A percentile compares a stretch with the other conserved stretches of the same genome.
Evolutionary conservation across 37 sponge, comb jelly and placozoan genomes (phyloP).

Genomic region (Lycopodina hypogea): DNA sequence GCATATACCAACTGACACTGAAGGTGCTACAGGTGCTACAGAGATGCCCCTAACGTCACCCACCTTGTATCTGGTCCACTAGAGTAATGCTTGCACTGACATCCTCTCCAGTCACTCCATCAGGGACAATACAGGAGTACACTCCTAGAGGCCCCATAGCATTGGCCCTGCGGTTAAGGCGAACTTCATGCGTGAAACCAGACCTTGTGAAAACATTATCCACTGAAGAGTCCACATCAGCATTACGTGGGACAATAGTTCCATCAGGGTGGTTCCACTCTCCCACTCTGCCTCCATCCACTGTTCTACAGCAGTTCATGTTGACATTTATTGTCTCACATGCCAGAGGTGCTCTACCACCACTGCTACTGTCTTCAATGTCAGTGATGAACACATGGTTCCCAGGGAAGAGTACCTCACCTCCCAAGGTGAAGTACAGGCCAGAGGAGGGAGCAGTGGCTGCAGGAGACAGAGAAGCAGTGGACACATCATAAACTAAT

Average conservation of each 20-base stretch:
- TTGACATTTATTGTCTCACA: not conserved
- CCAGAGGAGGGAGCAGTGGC: not conserved
- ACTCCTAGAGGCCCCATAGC: not conserved
- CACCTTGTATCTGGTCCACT: too few species aligned
- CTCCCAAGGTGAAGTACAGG: not conserved
- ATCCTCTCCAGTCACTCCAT: not conserved
- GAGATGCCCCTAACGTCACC: too few species aligned
- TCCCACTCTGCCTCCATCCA: not conserved
- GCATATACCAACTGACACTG: too few species aligned
- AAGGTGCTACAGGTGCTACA: too few species aligned
- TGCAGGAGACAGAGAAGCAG: too few species aligned
- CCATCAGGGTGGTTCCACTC: conserved; percentile 4
- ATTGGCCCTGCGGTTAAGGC: not conserved
- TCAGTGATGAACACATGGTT: not conserved
- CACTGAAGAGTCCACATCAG: not conserved
- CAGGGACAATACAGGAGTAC: not conserved
- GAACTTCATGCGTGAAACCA: not conserved
- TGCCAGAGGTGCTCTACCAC: not conserved
- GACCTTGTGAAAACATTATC: not conserved
- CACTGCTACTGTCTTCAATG: not conserved
- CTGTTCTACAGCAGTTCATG: conserved; percentile 6
- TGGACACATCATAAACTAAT: not conserved
- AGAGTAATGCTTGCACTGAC: too few species aligned
- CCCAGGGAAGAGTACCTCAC: not conserved
- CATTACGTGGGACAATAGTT: not conserved